Percentiles rank a stretch among this genome's conserved stretches.
These are phyloP conservation scores for Esperia sulphurella DNA, from an alignment of 2,888 invertebrate species.

Conservation along the genomic window DNA sequence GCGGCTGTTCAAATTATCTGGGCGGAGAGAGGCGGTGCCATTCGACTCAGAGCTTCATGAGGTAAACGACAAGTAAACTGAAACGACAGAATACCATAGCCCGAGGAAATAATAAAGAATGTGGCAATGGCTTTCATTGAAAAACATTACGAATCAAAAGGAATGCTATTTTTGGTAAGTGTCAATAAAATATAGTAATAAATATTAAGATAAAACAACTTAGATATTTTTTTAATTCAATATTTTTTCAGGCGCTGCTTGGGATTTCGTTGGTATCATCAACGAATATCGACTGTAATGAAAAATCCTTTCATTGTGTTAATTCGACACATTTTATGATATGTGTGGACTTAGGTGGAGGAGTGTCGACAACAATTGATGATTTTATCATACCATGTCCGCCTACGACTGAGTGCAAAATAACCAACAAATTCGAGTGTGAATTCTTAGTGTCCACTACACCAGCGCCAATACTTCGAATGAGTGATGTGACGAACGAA, in stretches of 20 bases:
- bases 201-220: not conserved
- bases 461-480: conserved; percentile 13
- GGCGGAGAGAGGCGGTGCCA: conserved; percentile 34
- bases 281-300: conserved; percentile 59
- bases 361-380: conserved; percentile 58
- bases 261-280: conserved; percentile 34
- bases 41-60: conserved; percentile 48
- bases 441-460: conserved; percentile 40
- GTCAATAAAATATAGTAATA: not conserved
- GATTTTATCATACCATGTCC: conserved; percentile 60
- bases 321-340: conserved; percentile 71
- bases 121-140: conserved; percentile 48
- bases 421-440: conserved; percentile 58
- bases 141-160: conserved; percentile 38
- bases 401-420: conserved; percentile 46
- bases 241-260: conserved; percentile 43
- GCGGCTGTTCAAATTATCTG: conserved; percentile 48
- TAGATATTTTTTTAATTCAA: conserved; percentile 2
- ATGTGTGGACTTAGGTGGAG: conserved; percentile 67
- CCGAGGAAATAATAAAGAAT: conserved; percentile 24
- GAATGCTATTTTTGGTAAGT: conserved; percentile 48
- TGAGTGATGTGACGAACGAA: conserved; percentile 22
- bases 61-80: conserved; percentile 47
- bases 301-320: conserved; percentile 67
- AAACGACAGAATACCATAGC: conserved; percentile 36